Base-by-base conservation (phyloP, 2,113 vertebrate species). In the Theristicus caerulescens region DNA sequence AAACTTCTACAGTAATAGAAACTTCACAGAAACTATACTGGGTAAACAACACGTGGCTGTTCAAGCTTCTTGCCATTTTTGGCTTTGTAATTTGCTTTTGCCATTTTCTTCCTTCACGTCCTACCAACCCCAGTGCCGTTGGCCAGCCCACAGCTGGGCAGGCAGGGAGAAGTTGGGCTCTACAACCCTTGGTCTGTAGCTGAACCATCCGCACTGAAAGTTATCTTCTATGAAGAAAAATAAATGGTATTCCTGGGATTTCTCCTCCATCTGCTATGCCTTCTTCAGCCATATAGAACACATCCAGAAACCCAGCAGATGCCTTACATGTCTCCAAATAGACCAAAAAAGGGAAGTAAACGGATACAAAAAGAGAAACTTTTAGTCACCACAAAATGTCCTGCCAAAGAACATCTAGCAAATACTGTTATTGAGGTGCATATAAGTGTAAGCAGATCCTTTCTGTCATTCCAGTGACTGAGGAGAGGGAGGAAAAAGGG, bases 381-480 rank as follows among this genome's bases (percentile, higher is more conserved):
- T 87, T 49, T 29, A 83, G 78, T 82, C 71, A 95, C 79, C 70
- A 31, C 77, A 80, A 67, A 93, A 93, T 55, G 59, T 95, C 42
- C 78, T 95, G 91, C 93, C 94, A 97, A 88, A 38, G 79, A 80
- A 62, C 13, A 0, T 47, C 81, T 86, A 76, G 85, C 55, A 93
- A 96, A 77, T n/a, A 21, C 71, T 44, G 58, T 73, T 82, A 94
- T 46, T 95, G 91, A 91, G 89, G 89, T 85, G 86, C 91, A 90
- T 44, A 25, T 79, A 90, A 86, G 91, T 38, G 11, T 95, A 51
- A 95, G 90, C 64, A 95, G 84, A 96, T 90, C 84, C 38, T 52
- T 96, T 97, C 78, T 91, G 93, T 83, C 89, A 94, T 36, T 93
- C 62, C 74, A 91, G 71, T 55, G n/a, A 84, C 69, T 65, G 46